phyloP scores from a whole-genome alignment of 2,797 vertebrate species.

The Manis javanica region DNA sequence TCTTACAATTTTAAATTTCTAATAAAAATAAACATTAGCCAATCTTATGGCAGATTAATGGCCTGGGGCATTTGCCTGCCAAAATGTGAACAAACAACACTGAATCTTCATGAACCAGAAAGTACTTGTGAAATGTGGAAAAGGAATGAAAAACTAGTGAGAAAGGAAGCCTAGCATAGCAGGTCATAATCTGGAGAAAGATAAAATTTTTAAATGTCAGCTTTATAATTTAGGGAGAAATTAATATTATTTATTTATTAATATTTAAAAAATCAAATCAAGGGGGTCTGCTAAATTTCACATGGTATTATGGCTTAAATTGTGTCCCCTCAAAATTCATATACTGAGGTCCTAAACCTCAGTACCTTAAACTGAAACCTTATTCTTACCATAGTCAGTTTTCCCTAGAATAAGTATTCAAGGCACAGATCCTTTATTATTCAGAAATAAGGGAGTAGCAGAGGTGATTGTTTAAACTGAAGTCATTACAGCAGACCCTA shows the following conservation, averaged over 20 bases:
- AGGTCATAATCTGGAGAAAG: neutral
- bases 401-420: neutral
- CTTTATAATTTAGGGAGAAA: neutral
- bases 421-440: neutral
- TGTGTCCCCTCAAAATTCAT: neutral
- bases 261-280: neutral
- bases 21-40: neutral
- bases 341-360: neutral
- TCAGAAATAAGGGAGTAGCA: neutral
- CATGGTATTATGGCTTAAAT: neutral
- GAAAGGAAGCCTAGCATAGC: neutral
- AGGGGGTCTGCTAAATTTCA: neutral
- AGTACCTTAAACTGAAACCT: neutral
- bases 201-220: neutral
- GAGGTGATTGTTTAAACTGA: neutral
- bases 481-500: neutral
- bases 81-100: neutral
- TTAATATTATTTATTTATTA: neutral
- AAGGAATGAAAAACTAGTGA: neutral
- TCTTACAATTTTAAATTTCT: neutral
- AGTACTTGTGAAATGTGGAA: neutral
- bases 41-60: neutral
- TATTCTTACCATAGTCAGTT: neutral
- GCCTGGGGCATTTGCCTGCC: neutral
- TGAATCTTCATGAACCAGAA: neutral